These are phyloP conservation scores for Myotis davidii DNA, from an alignment of 2,113 vertebrate genomes.

Conservation along the genomic window DNA sequence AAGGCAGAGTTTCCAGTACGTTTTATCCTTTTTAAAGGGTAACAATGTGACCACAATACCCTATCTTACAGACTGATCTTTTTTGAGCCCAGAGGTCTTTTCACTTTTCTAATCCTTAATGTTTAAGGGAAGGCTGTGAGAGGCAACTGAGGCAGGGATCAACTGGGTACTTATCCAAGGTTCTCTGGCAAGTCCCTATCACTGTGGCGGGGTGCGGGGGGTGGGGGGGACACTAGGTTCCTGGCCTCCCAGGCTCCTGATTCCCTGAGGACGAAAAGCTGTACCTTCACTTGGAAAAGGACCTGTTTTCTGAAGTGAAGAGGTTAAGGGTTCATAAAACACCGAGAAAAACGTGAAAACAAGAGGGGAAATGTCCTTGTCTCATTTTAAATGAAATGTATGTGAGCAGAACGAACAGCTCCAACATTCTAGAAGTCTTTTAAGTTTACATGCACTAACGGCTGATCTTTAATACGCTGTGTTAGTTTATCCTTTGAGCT, in stretches of 20 bases:
- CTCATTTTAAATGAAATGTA: neutral
- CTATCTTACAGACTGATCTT: neutral
- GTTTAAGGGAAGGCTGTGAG: neutral
- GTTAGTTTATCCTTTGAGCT: neutral
- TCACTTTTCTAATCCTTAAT: neutral
- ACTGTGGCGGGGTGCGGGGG: no score
- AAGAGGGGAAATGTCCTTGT: neutral
- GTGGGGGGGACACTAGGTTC: neutral
- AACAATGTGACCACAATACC: neutral
- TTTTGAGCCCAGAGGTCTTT: neutral
- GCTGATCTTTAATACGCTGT: neutral
- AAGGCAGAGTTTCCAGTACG: rapidly evolving
- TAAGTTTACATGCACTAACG: neutral
- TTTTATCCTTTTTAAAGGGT: neutral
- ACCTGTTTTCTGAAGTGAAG: neutral
- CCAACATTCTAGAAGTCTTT: neutral
- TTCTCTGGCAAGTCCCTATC: neutral
- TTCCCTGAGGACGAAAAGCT: neutral
- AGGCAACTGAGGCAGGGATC: neutral
- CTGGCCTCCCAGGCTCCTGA: neutral
- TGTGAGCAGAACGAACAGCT: neutral
- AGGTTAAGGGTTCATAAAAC: neutral
- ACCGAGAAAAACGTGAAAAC: neutral
- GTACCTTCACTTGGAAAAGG: neutral
- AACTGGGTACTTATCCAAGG: neutral